A percentile compares a stretch with the other conserved stretches of the same genome.
These are phyloP conservation scores for Australoheros scitulus DNA, from an alignment of 2,113 vertebrate species.

Conservation along the genomic window DNA sequence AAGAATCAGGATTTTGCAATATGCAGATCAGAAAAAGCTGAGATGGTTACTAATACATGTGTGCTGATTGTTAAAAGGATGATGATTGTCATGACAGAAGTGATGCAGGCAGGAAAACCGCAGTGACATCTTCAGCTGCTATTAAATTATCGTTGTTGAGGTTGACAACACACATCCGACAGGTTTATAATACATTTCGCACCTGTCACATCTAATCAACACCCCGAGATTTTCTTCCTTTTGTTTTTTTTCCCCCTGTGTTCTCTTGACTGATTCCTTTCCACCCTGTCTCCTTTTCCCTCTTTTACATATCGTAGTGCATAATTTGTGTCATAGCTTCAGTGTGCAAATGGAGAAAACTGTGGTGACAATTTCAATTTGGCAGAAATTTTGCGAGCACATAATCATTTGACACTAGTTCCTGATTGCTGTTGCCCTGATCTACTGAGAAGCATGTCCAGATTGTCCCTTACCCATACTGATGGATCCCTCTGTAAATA, in stretches of 20 bases:
- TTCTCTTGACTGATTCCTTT: conserved; percentile 66
- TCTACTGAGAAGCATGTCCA: conserved; percentile 59
- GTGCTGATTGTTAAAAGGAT: conserved; percentile 9
- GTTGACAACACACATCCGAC: conserved; percentile 59
- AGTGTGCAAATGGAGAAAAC: conserved; percentile 63
- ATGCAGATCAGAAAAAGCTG: background rate
- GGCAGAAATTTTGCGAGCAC: conserved; percentile 58
- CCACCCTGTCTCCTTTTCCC: conserved; percentile 46
- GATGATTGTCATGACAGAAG: conserved; percentile 32
- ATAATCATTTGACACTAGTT: conserved; percentile 67
- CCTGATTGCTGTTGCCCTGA: conserved; percentile 61
- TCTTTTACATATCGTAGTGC: conserved; percentile 53
- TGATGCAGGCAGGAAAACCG: conserved; percentile 21
- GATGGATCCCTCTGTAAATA: conserved; percentile 28
- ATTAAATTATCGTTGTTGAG: conserved; percentile 55
- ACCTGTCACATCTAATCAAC: conserved; percentile 75
- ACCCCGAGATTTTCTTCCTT: conserved; percentile 55
- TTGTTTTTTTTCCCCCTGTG: conserved; percentile 36
- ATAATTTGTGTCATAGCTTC: conserved; percentile 62
- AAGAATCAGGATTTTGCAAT: background rate
- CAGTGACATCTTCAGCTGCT: conserved; percentile 47
- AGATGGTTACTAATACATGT: background rate
- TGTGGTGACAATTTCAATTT: conserved; percentile 73
- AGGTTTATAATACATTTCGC: conserved; percentile 68
- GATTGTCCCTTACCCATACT: conserved; percentile 57